Conservation (phyloP, 2,888 invertebrate species). For the Kuschelorhynchus macadamiae region DNA sequence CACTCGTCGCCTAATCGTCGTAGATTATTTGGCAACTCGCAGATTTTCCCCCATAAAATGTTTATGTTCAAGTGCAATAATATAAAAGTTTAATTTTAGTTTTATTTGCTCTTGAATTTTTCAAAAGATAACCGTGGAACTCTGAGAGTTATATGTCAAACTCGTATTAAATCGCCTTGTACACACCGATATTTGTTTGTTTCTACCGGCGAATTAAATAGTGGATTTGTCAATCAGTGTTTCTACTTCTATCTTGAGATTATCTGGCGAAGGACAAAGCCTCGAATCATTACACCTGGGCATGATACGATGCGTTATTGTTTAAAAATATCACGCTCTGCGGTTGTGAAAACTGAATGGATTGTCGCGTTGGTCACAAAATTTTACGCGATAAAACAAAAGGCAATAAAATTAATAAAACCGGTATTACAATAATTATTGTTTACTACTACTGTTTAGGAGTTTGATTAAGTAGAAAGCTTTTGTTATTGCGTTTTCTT, state of each 20-base stretch:
- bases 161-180: no score
- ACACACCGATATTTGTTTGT: no score
- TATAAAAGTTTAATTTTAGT: constrained; percentile 24
- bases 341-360: constrained; percentile 3
- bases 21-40: no score
- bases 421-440: no score
- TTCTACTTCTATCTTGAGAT: constrained; percentile 10
- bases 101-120: no score
- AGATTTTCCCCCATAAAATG: background rate
- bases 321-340: constrained; percentile 23
- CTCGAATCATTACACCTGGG: constrained; percentile 8
- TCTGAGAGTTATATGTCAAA: background rate
- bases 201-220: background rate
- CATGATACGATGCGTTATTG: constrained; percentile 21
- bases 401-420: no score
- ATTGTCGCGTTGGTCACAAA: constrained; percentile 3
- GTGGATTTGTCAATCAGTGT: background rate
- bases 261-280: constrained; percentile 21
- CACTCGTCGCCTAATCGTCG: constrained; percentile 1
- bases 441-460: no score
- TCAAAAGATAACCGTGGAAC: background rate
- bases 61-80: background rate
- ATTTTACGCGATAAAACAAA: no score
- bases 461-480: no score
- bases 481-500: no score